These are phyloP conservation scores for Ornithorhynchus anatinus DNA, from an alignment of 2,113 vertebrate species.

Conservation along the genomic window DNA sequence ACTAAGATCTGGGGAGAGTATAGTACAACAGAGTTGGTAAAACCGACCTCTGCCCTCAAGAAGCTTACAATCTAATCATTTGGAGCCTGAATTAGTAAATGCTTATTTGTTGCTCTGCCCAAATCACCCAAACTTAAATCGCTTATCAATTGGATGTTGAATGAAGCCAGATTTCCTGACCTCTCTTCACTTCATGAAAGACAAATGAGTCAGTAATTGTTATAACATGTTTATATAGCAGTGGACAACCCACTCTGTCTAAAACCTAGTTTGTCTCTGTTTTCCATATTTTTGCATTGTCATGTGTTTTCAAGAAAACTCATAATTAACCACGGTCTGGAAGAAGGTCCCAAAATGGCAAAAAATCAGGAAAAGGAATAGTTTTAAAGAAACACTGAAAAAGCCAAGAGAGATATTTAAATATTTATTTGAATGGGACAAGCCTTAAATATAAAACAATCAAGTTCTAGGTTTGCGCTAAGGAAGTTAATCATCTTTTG, in stretches of 20 bases:
- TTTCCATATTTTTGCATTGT: slow-evolving; percentile 3
- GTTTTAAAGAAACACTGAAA: slow-evolving; percentile 8
- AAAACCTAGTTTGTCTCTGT: background rate
- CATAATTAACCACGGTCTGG: slow-evolving; percentile 17
- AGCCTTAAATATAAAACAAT: background rate
- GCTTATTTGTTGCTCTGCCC: background rate
- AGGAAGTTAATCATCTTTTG: background rate
- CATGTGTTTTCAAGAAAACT: background rate
- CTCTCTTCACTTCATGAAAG: background rate
- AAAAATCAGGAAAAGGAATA: background rate
- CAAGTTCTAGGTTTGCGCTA: background rate
- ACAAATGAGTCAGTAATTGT: background rate
- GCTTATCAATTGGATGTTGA: background rate
- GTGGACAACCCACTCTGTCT: background rate
- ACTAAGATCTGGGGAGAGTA: too few species aligned
- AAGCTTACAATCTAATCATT: too few species aligned
- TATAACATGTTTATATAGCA: background rate
- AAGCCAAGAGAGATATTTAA: background rate
- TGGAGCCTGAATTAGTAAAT: background rate
- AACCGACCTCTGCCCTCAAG: too few species aligned
- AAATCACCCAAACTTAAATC: background rate
- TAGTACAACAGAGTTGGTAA: too few species aligned
- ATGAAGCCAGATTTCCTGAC: background rate
- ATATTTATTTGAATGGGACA: slow-evolving; percentile 7
- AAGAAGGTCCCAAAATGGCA: slow-evolving; percentile 9